phyloP scores from a whole-genome alignment of 2,797 vertebrate genomes.

The Eutrigla gurnardus region DNA sequence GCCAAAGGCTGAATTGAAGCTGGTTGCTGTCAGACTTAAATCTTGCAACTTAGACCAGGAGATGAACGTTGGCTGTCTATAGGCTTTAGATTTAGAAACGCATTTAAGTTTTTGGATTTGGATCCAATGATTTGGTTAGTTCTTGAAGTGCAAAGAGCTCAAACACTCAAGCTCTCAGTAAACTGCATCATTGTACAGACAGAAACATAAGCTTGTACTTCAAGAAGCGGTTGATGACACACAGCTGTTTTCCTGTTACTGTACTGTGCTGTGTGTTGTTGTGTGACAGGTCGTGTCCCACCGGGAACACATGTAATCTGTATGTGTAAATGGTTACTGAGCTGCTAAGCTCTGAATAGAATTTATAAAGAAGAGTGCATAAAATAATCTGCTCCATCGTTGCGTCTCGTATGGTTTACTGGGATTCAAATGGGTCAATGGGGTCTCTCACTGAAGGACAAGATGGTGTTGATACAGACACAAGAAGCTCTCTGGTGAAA shows the following conservation, averaged over 20 bases:
- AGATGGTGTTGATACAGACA: slow-evolving; percentile 1
- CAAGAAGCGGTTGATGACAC: background rate
- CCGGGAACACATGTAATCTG: slow-evolving; percentile 8
- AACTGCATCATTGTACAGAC: background rate
- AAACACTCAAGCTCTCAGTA: background rate
- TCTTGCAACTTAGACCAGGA: background rate
- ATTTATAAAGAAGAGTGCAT: background rate
- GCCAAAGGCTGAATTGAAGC: background rate
- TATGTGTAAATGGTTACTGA: background rate
- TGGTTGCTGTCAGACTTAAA: background rate
- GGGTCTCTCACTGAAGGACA: background rate
- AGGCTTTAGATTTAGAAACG: background rate
- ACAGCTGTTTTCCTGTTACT: background rate
- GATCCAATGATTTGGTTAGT: background rate
- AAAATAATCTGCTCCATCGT: slow-evolving; percentile 6
- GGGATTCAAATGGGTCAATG: background rate
- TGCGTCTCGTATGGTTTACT: background rate
- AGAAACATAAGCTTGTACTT: slow-evolving; percentile 8
- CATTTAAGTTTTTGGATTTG: slow-evolving; percentile 14
- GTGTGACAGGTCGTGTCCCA: background rate
- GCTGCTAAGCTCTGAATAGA: background rate
- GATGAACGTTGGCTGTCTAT: background rate
- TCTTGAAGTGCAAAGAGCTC: background rate
- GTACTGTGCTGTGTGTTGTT: background rate
- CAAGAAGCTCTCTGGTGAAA: slow-evolving; percentile 30